Conservation (phyloP, 2,888 invertebrate genomes). For the Cataglyphis cursor region DNA sequence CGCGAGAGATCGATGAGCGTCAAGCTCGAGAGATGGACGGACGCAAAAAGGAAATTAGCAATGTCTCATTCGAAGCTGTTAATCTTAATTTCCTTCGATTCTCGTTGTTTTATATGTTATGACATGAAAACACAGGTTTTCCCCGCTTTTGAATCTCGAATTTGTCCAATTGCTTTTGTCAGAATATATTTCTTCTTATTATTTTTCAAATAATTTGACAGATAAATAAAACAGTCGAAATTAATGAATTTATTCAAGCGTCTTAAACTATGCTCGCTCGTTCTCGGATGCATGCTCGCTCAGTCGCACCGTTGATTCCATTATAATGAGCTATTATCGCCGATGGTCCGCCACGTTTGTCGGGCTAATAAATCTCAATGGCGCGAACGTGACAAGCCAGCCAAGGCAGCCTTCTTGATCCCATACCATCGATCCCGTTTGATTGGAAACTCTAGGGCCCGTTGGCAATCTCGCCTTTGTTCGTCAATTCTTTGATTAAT, state of each 20-base stretch:
- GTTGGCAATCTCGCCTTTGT: constrained; percentile 65
- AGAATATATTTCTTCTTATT: not conserved
- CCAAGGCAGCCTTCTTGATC: constrained; percentile 18
- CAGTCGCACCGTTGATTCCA: not conserved
- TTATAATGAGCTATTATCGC: constrained; percentile 32
- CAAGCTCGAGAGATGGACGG: constrained; percentile 27
- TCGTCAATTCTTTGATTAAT: constrained; percentile 70
- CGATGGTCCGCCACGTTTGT: constrained; percentile 31
- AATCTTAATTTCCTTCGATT: constrained; percentile 29
- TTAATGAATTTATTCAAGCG: not conserved
- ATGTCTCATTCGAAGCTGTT: constrained; percentile 34
- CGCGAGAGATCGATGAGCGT: constrained; percentile 39
- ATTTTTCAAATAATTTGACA: not conserved
- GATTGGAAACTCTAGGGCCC: constrained; percentile 47
- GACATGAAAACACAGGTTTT: not conserved
- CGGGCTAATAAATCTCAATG: constrained; percentile 53
- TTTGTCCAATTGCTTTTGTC: not conserved
- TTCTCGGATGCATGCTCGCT: not conserved
- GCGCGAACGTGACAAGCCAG: constrained; percentile 39
- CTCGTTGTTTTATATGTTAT: not conserved
- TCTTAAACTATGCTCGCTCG: not conserved
- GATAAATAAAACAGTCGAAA: not conserved
- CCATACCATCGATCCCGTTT: constrained; percentile 12
- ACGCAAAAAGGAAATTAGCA: constrained; percentile 42
- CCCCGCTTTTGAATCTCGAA: not conserved